Evolutionary conservation across 1,140 invertebrate genomes (phyloP).

Genomic region (Lepidotrigona ventralis): DNA sequence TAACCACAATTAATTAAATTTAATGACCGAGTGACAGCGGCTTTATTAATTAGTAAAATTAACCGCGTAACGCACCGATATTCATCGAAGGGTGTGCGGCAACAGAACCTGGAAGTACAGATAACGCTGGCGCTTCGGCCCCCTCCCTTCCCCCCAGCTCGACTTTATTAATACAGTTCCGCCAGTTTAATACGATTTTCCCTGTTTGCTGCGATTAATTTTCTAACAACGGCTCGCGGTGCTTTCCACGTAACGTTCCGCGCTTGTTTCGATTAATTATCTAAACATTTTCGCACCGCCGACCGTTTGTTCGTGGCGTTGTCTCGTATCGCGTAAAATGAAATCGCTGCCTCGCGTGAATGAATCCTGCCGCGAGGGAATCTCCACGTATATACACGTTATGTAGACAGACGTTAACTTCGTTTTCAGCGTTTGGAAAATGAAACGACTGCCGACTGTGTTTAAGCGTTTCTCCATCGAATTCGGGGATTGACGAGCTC

Average conservation of each 20-base stretch:
- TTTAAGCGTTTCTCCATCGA: neutral
- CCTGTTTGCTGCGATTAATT: constrained; percentile 6
- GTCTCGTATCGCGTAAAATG: neutral
- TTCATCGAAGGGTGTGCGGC: neutral
- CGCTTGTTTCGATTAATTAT: constrained; percentile 9
- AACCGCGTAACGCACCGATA: constrained; percentile 46
- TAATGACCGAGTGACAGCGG: constrained; percentile 51
- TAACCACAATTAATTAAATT: constrained; percentile 53
- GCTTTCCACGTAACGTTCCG: neutral
- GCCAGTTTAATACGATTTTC: constrained; percentile 12
- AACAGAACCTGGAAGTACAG: neutral
- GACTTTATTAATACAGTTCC: constrained; percentile 32
- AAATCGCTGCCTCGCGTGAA: neutral
- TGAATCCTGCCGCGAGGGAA: neutral
- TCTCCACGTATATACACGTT: no score
- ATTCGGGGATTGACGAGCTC: neutral
- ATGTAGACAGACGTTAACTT: neutral
- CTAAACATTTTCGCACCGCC: neutral
- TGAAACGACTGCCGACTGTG: neutral
- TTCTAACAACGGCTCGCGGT: neutral
- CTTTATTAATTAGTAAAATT: constrained; percentile 55
- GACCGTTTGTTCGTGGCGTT: neutral
- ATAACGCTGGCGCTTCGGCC: neutral
- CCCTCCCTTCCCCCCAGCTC: neutral
- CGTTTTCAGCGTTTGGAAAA: neutral